A percentile compares a stretch with the other conserved stretches of the same genome.
phyloP scores from a whole-genome alignment of 2,113 vertebrate genomes.

The Clarias batrachus region DNA sequence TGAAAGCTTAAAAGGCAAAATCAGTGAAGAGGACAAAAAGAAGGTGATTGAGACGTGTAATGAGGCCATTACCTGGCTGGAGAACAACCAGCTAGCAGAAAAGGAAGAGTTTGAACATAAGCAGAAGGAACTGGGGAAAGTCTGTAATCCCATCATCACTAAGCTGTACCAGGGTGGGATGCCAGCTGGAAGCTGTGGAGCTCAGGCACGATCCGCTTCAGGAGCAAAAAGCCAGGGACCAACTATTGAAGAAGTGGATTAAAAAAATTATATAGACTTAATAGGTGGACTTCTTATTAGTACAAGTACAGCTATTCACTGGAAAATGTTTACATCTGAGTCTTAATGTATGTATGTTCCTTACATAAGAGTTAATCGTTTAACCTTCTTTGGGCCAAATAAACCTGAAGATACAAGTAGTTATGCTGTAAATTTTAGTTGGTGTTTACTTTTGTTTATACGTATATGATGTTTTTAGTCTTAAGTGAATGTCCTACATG shows the following conservation, averaged over 20 bases:
- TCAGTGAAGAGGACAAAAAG: conserved; percentile 36
- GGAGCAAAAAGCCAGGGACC: conserved; percentile 23
- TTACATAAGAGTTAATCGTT: neutral
- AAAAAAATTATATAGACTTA: neutral
- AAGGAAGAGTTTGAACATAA: conserved; percentile 37
- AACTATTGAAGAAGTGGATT: conserved; percentile 36
- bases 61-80: conserved; percentile 36
- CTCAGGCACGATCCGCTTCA: conserved; percentile 31
- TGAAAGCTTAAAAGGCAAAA: conserved; percentile 32
- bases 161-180: conserved; percentile 42
- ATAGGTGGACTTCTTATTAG: neutral
- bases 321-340: neutral
- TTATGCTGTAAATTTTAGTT: neutral
- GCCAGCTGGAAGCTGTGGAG: conserved; percentile 34
- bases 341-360: no score
- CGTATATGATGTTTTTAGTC: no score
- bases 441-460: neutral
- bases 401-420: neutral
- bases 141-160: conserved; percentile 38
- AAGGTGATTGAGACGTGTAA: conserved; percentile 31
- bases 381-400: neutral
- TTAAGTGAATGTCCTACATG: no score
- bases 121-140: conserved; percentile 39
- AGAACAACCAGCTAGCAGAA: conserved; percentile 36
- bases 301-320: neutral